Base-by-base conservation (phyloP, 2,888 invertebrate species). In the Eupithecia tripunctaria region DNA sequence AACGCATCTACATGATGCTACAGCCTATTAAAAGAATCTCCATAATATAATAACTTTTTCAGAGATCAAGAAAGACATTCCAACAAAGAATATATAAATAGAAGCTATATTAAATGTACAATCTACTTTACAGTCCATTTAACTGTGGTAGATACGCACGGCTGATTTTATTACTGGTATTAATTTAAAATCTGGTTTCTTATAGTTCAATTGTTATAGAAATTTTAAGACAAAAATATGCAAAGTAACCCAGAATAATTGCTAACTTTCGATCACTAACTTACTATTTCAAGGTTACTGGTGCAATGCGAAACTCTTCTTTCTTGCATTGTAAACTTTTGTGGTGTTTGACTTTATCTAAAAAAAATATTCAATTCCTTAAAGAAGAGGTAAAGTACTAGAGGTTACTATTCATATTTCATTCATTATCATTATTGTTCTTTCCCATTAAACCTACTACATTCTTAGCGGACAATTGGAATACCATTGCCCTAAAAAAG, bases 141-240 rank as follows among this genome's bases (percentile, higher is more conserved):
- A 85, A 80, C 79, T 69, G 76, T 67, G 69, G 70, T 76, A 77
- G 85, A 81, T 82, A 74, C 86, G 87, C 86, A 78, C 78, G 79
- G 84, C 76, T 85, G 85, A 69, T 81, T 88, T 88, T 86, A 88
- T 85, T 79, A 86, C 84, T 80, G 73, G 69, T 79, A 86, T 88
- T 84, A 87, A 82, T 85, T 78, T 80, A 47, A 68, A 68, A 71
- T 38, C 65, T 68, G 21, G 47, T 27, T 65, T 47, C 41, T 70
- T 27, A 47, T 72, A 75, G 63, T 68, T 68, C 71, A 69, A 67
- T 67, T 63, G 43, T 67, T 14, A 25, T 25, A 68, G 56, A 68
- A 38, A 63, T 27, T 32, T 41, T 32, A 25, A 70, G 47, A 14
- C 25, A 63, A 63, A 70, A 70, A 64, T 27, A 72, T 68, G 68